A percentile compares a stretch with the other conserved stretches of the same genome.
Evolutionary conservation across 2,113 vertebrate species (phyloP).

Genomic region (Aspidoscelis tigris): DNA sequence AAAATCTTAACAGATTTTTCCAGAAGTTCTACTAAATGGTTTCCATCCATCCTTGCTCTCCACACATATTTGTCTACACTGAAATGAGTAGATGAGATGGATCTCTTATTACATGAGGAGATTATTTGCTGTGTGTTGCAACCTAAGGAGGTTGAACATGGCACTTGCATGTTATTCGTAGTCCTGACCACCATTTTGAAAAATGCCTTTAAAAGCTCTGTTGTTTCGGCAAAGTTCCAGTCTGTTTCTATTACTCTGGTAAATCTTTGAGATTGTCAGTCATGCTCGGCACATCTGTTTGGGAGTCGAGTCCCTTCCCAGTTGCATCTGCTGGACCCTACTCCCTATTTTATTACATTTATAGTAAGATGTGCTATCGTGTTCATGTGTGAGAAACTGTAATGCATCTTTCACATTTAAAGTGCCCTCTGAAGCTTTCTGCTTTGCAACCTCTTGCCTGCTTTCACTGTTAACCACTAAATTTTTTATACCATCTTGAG

Average conservation of each 20-base stretch:
- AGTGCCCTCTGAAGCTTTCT: slow-evolving; percentile 81
- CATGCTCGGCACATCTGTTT: slow-evolving; percentile 53
- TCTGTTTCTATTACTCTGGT: slow-evolving; percentile 61
- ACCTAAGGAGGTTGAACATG: not conserved
- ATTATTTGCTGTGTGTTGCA: too few species aligned
- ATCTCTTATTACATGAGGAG: too few species aligned
- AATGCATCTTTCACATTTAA: slow-evolving; percentile 82
- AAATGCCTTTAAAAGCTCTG: not conserved
- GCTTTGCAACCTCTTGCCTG: slow-evolving; percentile 80
- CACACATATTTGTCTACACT: too few species aligned
- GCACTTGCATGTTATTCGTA: not conserved
- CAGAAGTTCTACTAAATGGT: too few species aligned
- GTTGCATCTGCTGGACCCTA: slow-evolving; percentile 58
- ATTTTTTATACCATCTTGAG: slow-evolving; percentile 95
- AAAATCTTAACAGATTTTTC: too few species aligned
- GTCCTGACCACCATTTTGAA: not conserved
- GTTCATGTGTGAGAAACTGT: slow-evolving; percentile 74
- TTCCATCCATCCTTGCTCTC: too few species aligned
- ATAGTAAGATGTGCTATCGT: slow-evolving; percentile 70
- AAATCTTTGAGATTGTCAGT: slow-evolving; percentile 65
- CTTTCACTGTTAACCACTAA: slow-evolving; percentile 82
- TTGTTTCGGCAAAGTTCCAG: slow-evolving; percentile 35
- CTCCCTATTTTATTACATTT: slow-evolving; percentile 70
- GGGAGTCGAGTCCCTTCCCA: slow-evolving; percentile 53
- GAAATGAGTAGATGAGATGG: too few species aligned